Conservation (phyloP, 1,140 invertebrate genomes). For the Conopomorpha cramerella region DNA sequence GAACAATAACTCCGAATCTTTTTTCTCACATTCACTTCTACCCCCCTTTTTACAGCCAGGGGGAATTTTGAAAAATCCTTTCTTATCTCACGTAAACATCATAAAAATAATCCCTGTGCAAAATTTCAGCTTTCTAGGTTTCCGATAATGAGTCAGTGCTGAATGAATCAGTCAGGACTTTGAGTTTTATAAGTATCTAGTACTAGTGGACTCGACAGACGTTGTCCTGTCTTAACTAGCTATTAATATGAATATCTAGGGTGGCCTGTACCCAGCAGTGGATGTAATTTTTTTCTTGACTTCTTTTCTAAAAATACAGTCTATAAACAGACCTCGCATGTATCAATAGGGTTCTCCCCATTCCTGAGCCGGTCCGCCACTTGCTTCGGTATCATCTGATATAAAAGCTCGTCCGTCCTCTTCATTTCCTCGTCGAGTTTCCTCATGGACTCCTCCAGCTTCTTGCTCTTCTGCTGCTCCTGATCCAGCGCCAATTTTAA, state of each 20-base stretch:
- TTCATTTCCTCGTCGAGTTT: slow-evolving; percentile 96
- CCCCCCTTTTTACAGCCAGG: too few relatives aligned
- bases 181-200: not conserved
- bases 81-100: too few relatives aligned
- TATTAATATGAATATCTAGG: not conserved
- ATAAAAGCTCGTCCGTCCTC: slow-evolving; percentile 91
- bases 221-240: too few relatives aligned
- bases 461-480: slow-evolving; percentile 95
- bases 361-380: slow-evolving; percentile 90
- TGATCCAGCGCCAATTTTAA: slow-evolving; percentile 94
- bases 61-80: too few relatives aligned
- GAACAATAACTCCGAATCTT: too few relatives aligned
- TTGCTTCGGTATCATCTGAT: slow-evolving; percentile 98
- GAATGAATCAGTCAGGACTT: not conserved
- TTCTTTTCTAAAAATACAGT: not conserved
- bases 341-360: slow-evolving; percentile 92
- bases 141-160: too few relatives aligned
- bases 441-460: slow-evolving; percentile 94
- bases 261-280: not conserved
- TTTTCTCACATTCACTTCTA: too few relatives aligned
- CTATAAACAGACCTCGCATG: slow-evolving; percentile 79
- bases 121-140: too few relatives aligned
- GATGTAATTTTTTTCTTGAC: not conserved
- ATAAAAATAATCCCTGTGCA: too few relatives aligned
- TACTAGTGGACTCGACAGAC: too few relatives aligned